Percentiles rank a stretch among this genome's conserved stretches.
phyloP scores from a whole-genome alignment of 2,888 invertebrate genomes.

The Dynastes maya region DNA sequence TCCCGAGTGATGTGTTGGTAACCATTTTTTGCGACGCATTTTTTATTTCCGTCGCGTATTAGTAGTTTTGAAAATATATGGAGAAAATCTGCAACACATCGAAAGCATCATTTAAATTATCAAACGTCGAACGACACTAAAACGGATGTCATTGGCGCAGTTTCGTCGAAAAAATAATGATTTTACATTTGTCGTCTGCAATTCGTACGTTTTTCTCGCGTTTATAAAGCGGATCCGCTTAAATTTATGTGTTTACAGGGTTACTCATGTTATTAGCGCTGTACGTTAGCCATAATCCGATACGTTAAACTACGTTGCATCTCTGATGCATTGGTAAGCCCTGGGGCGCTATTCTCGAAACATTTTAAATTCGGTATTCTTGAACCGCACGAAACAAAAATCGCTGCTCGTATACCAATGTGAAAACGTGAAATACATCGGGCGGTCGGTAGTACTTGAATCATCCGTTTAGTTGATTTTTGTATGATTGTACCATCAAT shows the following conservation, averaged over 20 bases:
- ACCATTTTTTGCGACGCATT: background rate
- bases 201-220: background rate
- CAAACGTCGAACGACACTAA: background rate
- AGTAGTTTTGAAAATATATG: background rate
- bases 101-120: background rate
- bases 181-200: background rate
- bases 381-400: too few species aligned
- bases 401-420: too few species aligned
- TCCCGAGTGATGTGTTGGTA: background rate
- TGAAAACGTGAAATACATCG: too few species aligned
- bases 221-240: background rate
- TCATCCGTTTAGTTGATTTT: too few species aligned
- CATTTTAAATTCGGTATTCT: too few species aligned
- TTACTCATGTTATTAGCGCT: background rate
- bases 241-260: background rate
- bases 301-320: background rate
- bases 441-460: too few species aligned
- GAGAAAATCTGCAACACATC: conserved; percentile 2
- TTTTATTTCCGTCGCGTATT: background rate
- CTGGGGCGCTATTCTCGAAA: too few species aligned
- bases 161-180: background rate
- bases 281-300: background rate
- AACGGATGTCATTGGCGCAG: background rate
- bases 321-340: too few species aligned
- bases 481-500: too few species aligned